Base-by-base conservation (phyloP, 2,113 vertebrate genomes). In the Clarias magur region DNA sequence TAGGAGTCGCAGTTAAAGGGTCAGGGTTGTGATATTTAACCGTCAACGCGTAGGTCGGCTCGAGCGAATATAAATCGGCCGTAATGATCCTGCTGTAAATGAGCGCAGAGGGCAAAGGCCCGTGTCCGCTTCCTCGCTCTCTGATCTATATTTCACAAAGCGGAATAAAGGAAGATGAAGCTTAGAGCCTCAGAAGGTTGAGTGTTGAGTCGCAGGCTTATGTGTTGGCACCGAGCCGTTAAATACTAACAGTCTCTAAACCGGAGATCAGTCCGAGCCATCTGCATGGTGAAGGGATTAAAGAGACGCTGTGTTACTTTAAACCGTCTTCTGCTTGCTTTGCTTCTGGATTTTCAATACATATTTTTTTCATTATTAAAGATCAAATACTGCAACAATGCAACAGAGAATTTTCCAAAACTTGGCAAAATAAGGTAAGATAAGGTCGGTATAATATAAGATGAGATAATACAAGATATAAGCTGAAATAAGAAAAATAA, bases 41-140 rank as follows among this genome's bases (percentile, higher is more conserved):
- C 70, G 79, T 88, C 89, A 86, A 82, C 1, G 79, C 86, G 80
- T 68, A 90, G 90, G 91, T 86, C 83, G 89, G 65, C 79, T 82
- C 89, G 88, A 84, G 90, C 89, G 90, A 91, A 92, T 92, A 91
- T 84, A 88, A 90, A 93, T 93, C 87, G 89, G 92, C 57, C 91
- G 92, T 90, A 93, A 94, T 93, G 94, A 93, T 87, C 85, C 63
- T 70, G 72, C 84, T 60, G 59, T 59, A 70, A 54, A 79, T 48
- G 72, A 85, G 60, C 21, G 10, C 85, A 57, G 59, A 70, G 86
- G 78, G 54, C 67, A 56, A 79, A 60, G 82, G 82, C 60, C 54
- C 68, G 13, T 54, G 76, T 34, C 73, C 3, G 38, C 87, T 67
- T 38, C 56, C 68, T 59, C 9, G 3, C 3, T 15, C 42, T 88